Base-by-base conservation (phyloP, 1,140 invertebrate genomes). In the Cephus cinctus region DNA sequence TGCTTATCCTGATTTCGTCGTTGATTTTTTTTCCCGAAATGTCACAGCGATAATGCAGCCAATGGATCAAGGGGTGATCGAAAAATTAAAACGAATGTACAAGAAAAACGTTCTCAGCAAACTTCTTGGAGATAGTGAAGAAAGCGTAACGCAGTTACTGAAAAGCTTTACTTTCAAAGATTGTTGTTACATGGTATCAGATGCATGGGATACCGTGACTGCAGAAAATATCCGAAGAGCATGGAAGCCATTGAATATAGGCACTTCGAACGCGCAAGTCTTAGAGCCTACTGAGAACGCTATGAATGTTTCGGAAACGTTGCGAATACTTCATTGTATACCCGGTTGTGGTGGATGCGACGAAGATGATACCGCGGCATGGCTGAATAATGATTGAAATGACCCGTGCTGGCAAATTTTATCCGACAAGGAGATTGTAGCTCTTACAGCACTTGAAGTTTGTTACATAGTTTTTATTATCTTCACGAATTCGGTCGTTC, bases 61-160 rank as follows among this genome's bases (percentile, higher is more conserved):
- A 23, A 65, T 76, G 63, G 69, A 73, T 59, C 63, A 68, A 52
- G 69, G 66, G 8, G 57, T 75, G 15, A 77, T 75, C 27, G 35
- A 60, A 45, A 57, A 57, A 41, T 40, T 57, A 9, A 58, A 52
- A 43, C 25, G 34, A 34, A 34, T 52, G 5, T 56, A 56, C 30
- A 39, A 31, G 20, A 55, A 31, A 31, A 43, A 31, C 16, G 22
- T 43, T 43, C 27, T 31, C 6, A 43, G 15, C 41, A 25, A 43
- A 31, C 41, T 43, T 27, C 41, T 44, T 31, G 30, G 27, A 32
- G 30, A 44, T 19, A 44, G 31, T 34, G 42, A 6, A 34, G 31
- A 32, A 18, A 32, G 27, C 42, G 42, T 44, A 31, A 21, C 19
- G 19, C 42, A 32, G 14, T 21, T 44, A 21, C n/a, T 44, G 14